These are phyloP conservation scores for Phengaris alcon DNA, from an alignment of 2,888 invertebrate species.

Conservation along the genomic window DNA sequence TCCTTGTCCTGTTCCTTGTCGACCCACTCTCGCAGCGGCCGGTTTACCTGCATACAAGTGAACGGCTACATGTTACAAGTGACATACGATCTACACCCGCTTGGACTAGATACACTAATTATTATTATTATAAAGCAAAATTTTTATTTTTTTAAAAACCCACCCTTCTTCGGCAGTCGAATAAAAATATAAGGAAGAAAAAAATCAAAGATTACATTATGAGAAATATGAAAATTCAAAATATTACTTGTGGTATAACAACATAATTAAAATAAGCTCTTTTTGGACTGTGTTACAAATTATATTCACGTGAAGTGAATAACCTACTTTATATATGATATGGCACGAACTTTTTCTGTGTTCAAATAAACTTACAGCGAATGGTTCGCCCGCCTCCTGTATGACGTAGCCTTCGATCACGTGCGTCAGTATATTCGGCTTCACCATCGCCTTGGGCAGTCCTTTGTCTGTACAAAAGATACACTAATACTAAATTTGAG, in stretches of 20 bases:
- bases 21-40: conserved; percentile 68
- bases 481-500: too few species aligned
- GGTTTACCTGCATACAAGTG: conserved; percentile 60
- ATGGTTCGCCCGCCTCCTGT: conserved; percentile 95
- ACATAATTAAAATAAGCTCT: too few species aligned
- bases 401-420: conserved; percentile 98
- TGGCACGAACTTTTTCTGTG: not conserved
- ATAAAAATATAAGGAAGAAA: too few species aligned
- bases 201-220: too few species aligned
- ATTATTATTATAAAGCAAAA: not conserved
- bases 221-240: too few species aligned
- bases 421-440: conserved; percentile 96
- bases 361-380: conserved; percentile 83
- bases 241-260: too few species aligned
- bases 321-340: not conserved
- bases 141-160: too few species aligned
- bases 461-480: conserved; percentile 62
- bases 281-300: too few species aligned
- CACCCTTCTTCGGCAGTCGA: too few species aligned
- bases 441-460: conserved; percentile 95
- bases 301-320: too few species aligned
- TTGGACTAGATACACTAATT: not conserved
- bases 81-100: conserved; percentile 19
- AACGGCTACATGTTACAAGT: conserved; percentile 27
- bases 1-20: conserved; percentile 74